A percentile compares a stretch with the other conserved stretches of the same genome.
Conservation (phyloP, 1,140 invertebrate genomes). For the Drosophila nigrodunni region DNA sequence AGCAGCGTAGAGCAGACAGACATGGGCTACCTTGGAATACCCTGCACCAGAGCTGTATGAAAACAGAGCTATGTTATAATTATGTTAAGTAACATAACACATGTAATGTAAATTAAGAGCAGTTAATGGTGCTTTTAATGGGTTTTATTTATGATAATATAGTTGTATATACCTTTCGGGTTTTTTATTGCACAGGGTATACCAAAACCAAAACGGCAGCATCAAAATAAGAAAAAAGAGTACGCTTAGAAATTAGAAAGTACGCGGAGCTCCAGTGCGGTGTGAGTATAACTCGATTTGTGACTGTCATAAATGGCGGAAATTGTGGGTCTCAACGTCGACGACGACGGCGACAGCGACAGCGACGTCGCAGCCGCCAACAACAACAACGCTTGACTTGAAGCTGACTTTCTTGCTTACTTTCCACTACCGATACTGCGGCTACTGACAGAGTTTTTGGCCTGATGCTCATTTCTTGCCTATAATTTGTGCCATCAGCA, state of each 20-base stretch:
- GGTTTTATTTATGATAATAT: not conserved
- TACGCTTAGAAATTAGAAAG: slow-evolving; percentile 81
- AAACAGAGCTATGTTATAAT: not conserved
- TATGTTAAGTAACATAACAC: not conserved
- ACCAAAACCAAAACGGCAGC: slow-evolving; percentile 53
- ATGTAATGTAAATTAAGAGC: not conserved
- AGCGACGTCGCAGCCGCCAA: slow-evolving; percentile 10
- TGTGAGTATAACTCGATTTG: slow-evolving; percentile 83
- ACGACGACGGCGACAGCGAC: slow-evolving; percentile 41
- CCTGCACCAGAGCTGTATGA: not conserved
- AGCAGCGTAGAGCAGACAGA: slow-evolving; percentile 5
- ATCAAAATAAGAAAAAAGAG: slow-evolving; percentile 53
- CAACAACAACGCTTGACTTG: slow-evolving; percentile 33
- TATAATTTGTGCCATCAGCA: slow-evolving; percentile 81
- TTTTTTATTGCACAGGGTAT: slow-evolving; percentile 27
- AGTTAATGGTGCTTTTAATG: not conserved
- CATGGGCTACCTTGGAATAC: slow-evolving; percentile 16
- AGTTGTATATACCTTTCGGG: not conserved
- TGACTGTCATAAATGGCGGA: slow-evolving; percentile 83
- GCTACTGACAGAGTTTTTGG: slow-evolving; percentile 49
- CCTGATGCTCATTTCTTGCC: slow-evolving; percentile 58
- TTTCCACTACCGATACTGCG: slow-evolving; percentile 57
- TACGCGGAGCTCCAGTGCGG: slow-evolving; percentile 57
- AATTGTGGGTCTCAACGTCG: slow-evolving; percentile 71
- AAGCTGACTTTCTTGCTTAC: slow-evolving; percentile 67